Evolutionary conservation across 2,113 vertebrate genomes (phyloP).

Genomic region (Dinomys branickii): DNA sequence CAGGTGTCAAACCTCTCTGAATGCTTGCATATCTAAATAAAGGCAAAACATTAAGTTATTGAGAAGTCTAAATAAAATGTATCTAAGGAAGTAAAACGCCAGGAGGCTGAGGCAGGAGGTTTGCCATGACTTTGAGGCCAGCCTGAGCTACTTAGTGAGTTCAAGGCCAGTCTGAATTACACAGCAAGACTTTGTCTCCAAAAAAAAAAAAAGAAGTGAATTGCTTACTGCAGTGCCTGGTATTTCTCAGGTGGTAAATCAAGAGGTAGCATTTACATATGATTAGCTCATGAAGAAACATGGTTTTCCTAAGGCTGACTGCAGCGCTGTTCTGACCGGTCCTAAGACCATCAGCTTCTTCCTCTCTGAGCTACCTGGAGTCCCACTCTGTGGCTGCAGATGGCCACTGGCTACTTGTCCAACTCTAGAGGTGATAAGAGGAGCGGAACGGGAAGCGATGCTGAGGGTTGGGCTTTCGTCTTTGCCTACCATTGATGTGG

Average conservation of each 20-base stretch:
- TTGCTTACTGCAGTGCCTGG: not conserved
- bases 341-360: not conserved
- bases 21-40: slow-evolving; percentile 42
- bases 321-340: not conserved
- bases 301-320: not conserved
- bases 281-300: not conserved
- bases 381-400: not conserved
- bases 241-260: slow-evolving; percentile 28
- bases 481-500: not conserved
- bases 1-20: not conserved
- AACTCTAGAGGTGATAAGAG: not conserved
- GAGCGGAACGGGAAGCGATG: not conserved
- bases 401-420: not conserved
- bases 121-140: not conserved
- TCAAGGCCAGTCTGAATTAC: not conserved
- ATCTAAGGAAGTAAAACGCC: slow-evolving; percentile 1
- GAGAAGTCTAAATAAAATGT: slow-evolving; percentile 44
- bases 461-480: not conserved
- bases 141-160: not conserved
- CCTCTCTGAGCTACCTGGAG: not conserved
- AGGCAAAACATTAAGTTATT: slow-evolving; percentile 32
- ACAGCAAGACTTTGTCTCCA: not conserved
- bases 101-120: not conserved
- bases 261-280: not conserved
- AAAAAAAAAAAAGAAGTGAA: not conserved